phyloP scores from a whole-genome alignment of 1,140 invertebrate genomes.

The Procambarus virginalis region DNA sequence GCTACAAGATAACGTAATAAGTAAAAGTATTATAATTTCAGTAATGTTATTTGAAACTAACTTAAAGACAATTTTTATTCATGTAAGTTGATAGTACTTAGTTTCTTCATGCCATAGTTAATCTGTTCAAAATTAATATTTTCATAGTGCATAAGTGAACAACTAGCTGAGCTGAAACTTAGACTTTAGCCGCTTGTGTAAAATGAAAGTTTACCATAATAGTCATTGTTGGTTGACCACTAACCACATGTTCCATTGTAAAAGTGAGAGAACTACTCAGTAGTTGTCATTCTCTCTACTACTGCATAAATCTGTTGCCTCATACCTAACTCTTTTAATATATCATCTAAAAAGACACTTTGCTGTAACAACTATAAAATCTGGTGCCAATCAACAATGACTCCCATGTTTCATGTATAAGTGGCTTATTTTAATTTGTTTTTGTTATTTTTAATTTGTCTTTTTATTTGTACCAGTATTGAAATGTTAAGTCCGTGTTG shows the following conservation, averaged over 20 bases:
- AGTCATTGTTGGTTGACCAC: constrained; percentile 16
- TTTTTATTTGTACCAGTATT: constrained; percentile 29
- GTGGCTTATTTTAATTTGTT: not conserved
- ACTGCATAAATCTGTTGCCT: not conserved
- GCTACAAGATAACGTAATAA: too few relatives aligned
- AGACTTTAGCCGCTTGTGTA: constrained; percentile 17
- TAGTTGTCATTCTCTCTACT: not conserved
- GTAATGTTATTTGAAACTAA: too few relatives aligned
- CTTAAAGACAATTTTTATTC: too few relatives aligned
- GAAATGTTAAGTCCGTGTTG: constrained; percentile 23
- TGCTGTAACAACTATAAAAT: too few relatives aligned
- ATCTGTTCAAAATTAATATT: too few relatives aligned
- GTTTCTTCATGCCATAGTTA: too few relatives aligned
- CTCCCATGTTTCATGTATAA: not conserved
- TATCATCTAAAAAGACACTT: too few relatives aligned
- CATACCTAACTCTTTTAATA: too few relatives aligned
- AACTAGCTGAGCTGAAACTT: not conserved
- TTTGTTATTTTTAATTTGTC: not conserved
- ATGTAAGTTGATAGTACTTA: too few relatives aligned
- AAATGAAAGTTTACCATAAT: not conserved
- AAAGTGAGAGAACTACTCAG: not conserved
- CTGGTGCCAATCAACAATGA: not conserved
- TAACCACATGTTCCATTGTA: not conserved
- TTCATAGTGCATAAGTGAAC: not conserved
- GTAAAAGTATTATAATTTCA: too few relatives aligned